Base-by-base conservation (phyloP, 2,888 invertebrate species). In the Chouioia cunea region DNA sequence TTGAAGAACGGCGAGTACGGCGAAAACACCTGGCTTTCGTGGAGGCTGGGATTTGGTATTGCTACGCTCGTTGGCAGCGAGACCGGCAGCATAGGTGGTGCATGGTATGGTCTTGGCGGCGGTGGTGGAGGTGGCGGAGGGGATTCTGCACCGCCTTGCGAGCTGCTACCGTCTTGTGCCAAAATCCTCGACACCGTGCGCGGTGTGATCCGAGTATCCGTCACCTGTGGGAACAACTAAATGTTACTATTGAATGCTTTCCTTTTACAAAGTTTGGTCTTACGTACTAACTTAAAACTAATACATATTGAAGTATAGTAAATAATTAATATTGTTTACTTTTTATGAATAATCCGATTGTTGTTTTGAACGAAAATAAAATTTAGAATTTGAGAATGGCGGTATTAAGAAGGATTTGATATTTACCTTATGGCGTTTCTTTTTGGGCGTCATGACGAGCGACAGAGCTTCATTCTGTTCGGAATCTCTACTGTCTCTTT, bases 391-490 rank as follows among this genome's bases (percentile, higher is more conserved):
- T 27, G 2, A 27, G 2, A 27, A 27, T 27, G 6, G 27, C 27
- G 6, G 36, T 36, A 36, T 10, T 36, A 1, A 48, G 18, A 27
- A 64, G 10, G 15, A 46, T 15, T 59, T 56, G 68, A 75, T 65
- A 69, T 74, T 80, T 74, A 87, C 95, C 93, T 98, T 98, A 84
- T 97, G 97, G 67, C 98, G 90, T 88, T 97, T 97, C 89, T 97
- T 97, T 87, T 97, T 97, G 2, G 96, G 95, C 57, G 95, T 94
- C 78, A 97, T 96, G 71, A 98, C 97, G 79, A 97, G 89, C 84
- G 97, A 96, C 69, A 98, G 90, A 3, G 97, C 97, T 85, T 97
- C 97, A 86, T 95, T 95, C 86, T 96, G 96, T 85, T 96, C 96
- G 52, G 94, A 92, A 82, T 92, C 92, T 79, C 85, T 82, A 73